phyloP scores from a whole-genome alignment of 2,797 vertebrate species.

The Alauda arvensis region DNA sequence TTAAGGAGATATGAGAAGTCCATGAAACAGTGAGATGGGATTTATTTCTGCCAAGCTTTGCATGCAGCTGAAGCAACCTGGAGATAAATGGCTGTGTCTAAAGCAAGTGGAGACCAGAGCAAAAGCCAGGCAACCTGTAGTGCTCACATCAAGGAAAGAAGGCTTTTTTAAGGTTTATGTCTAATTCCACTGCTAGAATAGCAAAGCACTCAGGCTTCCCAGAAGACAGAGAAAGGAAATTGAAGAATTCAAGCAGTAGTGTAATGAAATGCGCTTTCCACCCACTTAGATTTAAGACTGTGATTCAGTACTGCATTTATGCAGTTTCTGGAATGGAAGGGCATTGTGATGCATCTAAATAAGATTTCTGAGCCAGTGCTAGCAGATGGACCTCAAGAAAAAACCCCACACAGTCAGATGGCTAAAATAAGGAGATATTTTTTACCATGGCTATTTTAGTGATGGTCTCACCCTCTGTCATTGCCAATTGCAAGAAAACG shows the following conservation, averaged over 20 bases:
- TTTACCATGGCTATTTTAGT: background rate
- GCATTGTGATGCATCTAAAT: constrained; percentile 24
- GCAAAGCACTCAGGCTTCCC: background rate
- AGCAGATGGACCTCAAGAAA: constrained; percentile 46
- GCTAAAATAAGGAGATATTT: constrained; percentile 42
- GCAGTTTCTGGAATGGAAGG: constrained; percentile 28
- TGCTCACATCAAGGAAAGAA: background rate
- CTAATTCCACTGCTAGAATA: background rate
- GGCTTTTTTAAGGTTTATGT: background rate
- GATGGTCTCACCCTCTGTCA: constrained; percentile 10
- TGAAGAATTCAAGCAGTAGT: constrained; percentile 21
- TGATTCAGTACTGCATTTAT: constrained; percentile 46
- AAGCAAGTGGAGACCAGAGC: background rate
- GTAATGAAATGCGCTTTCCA: constrained; percentile 37
- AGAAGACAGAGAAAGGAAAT: constrained; percentile 1
- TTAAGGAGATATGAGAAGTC: background rate
- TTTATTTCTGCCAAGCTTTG: background rate
- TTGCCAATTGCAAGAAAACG: constrained; percentile 8
- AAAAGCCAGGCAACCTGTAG: background rate
- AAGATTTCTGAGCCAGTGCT: constrained; percentile 22
- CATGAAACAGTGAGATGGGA: background rate
- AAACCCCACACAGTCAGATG: constrained; percentile 1
- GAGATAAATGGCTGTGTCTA: background rate
- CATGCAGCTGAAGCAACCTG: background rate
- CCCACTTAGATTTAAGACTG: constrained; percentile 42